Conservation (phyloP, 2,797 vertebrate genomes). For the Acrossocheilus fasciatus region DNA sequence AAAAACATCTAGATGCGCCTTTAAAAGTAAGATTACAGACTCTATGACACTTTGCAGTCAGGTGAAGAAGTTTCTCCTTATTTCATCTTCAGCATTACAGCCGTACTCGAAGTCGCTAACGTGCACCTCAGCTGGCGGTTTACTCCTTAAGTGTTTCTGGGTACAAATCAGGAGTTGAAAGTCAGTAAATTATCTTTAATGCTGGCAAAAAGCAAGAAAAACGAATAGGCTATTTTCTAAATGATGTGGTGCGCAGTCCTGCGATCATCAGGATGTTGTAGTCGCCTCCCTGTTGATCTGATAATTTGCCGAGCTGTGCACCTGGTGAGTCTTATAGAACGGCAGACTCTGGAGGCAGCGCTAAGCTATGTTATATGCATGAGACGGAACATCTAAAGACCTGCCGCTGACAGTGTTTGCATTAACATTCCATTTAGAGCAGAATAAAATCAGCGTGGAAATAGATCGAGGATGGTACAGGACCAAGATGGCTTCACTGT, state of each 20-base stretch:
- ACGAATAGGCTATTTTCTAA: constrained; percentile 84
- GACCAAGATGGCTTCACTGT: constrained; percentile 62
- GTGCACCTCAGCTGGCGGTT: constrained; percentile 52
- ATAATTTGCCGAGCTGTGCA: constrained; percentile 82
- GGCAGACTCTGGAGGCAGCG: constrained; percentile 69
- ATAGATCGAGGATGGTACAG: constrained; percentile 14
- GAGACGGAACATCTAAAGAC: constrained; percentile 68
- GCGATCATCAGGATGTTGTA: constrained; percentile 79
- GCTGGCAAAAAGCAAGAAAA: constrained; percentile 73
- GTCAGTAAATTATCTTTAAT: constrained; percentile 85
- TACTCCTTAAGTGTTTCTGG: constrained; percentile 66
- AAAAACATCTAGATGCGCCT: background rate
- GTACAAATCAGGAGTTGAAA: constrained; percentile 78
- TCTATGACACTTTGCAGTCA: background rate
- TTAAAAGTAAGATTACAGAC: background rate
- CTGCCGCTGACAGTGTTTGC: constrained; percentile 70
- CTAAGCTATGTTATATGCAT: constrained; percentile 74
- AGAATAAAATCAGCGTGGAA: constrained; percentile 66
- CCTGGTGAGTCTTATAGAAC: constrained; percentile 82
- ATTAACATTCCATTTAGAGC: constrained; percentile 75
- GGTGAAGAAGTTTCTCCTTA: constrained; percentile 40
- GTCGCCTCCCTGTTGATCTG: constrained; percentile 84
- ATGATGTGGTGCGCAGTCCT: constrained; percentile 79
- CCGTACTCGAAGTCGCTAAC: background rate
- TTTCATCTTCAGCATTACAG: constrained; percentile 44